These are phyloP conservation scores for Apteryx owenii DNA, from an alignment of 2,113 vertebrate genomes.

Conservation along the genomic window DNA sequence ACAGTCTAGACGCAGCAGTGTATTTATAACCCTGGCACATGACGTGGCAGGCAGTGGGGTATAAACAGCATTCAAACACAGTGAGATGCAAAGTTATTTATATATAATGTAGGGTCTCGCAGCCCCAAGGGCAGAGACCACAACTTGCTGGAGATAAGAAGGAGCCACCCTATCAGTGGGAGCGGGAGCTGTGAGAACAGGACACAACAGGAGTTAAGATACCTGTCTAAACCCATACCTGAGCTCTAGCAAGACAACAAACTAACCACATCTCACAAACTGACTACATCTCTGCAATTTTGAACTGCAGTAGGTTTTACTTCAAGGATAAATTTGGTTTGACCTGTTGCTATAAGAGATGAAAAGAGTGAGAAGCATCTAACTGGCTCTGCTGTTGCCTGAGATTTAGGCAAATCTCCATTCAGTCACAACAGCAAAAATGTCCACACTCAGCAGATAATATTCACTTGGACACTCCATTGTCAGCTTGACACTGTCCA, in stretches of 20 bases:
- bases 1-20: conserved; percentile 62
- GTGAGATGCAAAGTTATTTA: conserved; percentile 32
- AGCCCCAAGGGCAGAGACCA: background rate
- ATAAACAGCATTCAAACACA: conserved; percentile 48
- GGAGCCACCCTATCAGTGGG: background rate
- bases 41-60: conserved; percentile 47
- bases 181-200: background rate
- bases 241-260: background rate
- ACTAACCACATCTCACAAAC: background rate
- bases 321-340: background rate
- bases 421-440: background rate
- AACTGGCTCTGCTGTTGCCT: background rate
- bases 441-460: background rate
- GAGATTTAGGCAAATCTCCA: background rate
- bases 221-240: background rate
- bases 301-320: background rate
- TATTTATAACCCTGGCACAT: conserved; percentile 68
- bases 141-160: background rate
- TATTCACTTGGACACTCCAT: background rate
- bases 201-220: background rate
- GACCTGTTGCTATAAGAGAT: background rate
- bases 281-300: background rate
- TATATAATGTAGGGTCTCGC: background rate
- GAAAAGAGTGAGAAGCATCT: background rate
- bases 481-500: background rate